Evolutionary conservation across 2,888 invertebrate genomes (phyloP).

Genomic region (Ophion slaviceki): DNA sequence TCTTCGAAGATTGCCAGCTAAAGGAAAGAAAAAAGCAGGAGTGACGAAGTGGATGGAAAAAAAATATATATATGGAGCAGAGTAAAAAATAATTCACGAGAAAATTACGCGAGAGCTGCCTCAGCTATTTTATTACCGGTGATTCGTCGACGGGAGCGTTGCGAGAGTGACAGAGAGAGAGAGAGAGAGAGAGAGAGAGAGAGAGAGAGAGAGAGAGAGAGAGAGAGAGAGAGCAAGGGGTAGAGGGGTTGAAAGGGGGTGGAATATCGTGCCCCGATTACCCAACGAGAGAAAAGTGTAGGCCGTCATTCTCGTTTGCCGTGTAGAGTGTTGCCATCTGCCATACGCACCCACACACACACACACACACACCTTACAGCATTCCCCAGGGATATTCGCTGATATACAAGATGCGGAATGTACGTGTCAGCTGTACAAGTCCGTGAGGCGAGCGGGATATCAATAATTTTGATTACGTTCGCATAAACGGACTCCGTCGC

Average conservation of each 20-base stretch:
- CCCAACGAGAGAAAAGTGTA: conserved; percentile 58
- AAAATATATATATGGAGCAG: conserved; percentile 37
- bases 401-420: conserved; percentile 14
- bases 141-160: conserved; percentile 61
- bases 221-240: background rate
- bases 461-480: background rate
- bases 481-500: background rate
- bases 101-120: conserved; percentile 64
- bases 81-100: conserved; percentile 62
- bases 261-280: conserved; percentile 61
- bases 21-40: conserved; percentile 36
- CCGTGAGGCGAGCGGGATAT: background rate
- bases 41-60: conserved; percentile 25
- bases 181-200: background rate
- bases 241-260: conserved; percentile 28
- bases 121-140: conserved; percentile 66
- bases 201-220: background rate
- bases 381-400: conserved; percentile 5
- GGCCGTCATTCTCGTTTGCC: conserved; percentile 42
- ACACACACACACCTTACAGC: background rate
- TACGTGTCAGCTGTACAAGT: background rate
- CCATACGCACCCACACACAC: background rate
- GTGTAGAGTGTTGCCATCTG: conserved; percentile 36
- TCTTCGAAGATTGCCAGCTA: conserved; percentile 54
- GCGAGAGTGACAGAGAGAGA: background rate